These are phyloP conservation scores for Sciurus carolinensis DNA, from an alignment of 2,797 vertebrate genomes.

Conservation along the genomic window DNA sequence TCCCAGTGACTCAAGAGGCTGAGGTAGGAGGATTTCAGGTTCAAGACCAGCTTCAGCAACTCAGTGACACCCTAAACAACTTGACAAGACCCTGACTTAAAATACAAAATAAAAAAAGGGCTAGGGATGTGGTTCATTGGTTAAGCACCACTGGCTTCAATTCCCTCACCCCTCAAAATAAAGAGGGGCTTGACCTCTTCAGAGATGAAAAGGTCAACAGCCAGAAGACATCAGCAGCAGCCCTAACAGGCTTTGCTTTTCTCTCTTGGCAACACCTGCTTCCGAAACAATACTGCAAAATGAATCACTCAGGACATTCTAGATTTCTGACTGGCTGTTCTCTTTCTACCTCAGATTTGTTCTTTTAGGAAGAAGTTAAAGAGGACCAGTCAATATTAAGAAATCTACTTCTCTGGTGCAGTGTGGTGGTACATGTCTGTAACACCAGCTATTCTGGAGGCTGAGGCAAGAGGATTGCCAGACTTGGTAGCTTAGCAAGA, in stretches of 20 bases:
- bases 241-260: conserved; percentile 20
- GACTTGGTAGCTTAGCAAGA: not conserved
- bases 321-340: conserved; percentile 57
- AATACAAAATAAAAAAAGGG: no score
- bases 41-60: no score
- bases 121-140: no score
- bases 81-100: no score
- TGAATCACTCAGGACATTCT: conserved; percentile 48
- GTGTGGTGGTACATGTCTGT: no score
- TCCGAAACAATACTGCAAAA: conserved; percentile 60
- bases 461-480: not conserved
- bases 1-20: no score
- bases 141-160: no score
- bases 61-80: no score
- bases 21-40: no score
- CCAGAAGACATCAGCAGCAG: conserved; percentile 18
- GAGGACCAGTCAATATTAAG: conserved; percentile 21
- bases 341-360: conserved; percentile 22
- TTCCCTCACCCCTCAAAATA: no score
- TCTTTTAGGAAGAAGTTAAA: not conserved
- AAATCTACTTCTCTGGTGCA: not conserved
- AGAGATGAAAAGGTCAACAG: conserved; percentile 16
- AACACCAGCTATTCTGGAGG: not conserved
- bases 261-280: conserved; percentile 47
- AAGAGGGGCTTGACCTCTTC: not conserved